Base-by-base conservation (phyloP, 2,797 vertebrate species). In the Mus caroli region DNA sequence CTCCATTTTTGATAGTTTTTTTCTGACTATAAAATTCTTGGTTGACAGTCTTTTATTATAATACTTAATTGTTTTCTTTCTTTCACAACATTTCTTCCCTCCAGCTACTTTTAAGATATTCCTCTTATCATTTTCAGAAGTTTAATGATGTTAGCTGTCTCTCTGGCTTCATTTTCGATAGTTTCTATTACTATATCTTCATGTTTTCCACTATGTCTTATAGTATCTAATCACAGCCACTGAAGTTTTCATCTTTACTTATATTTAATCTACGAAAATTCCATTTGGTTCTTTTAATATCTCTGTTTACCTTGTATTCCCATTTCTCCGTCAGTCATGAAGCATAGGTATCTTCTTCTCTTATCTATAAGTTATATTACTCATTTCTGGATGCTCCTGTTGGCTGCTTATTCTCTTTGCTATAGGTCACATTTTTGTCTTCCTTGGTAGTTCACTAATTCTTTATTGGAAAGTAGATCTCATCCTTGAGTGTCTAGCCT, bases 341-440 rank as follows among this genome's bases (percentile, higher is more conserved):
- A 14, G 37, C 58, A 28, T 73, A 88, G 52, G 79, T 87, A 13
- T n/a, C 58, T 64, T 77, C 83, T 90, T 40, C 43, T 43, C n/a
- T 85, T 91, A 10, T 82, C 52, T 83, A 3, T 84, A 20, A 54
- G 13, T 40, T 75, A 54, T 40, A 2, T 76, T 10, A 34, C 34
- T 90, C 80, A 82, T 69, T 75, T 82, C 28, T 75, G 60, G 22
- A 37, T 91, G 34, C 50, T 80, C 90, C 89, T 80, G 1, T 83
- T 91, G 80, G 62, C 71, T 88, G 50, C n/a, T 92, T 82, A 26
- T 79, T 90, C 26, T 91, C 67, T 88, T 87, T 89, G 69, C 60
- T 52, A 2, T 64, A 11, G 37, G 60, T 80, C 87, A 88, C 75
- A 75, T 67, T 75, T 84, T 64, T 40, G 88, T 79, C 20, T 82